Conservation (phyloP, 2,888 invertebrate genomes). For the Aphidoletes aphidimyza region DNA sequence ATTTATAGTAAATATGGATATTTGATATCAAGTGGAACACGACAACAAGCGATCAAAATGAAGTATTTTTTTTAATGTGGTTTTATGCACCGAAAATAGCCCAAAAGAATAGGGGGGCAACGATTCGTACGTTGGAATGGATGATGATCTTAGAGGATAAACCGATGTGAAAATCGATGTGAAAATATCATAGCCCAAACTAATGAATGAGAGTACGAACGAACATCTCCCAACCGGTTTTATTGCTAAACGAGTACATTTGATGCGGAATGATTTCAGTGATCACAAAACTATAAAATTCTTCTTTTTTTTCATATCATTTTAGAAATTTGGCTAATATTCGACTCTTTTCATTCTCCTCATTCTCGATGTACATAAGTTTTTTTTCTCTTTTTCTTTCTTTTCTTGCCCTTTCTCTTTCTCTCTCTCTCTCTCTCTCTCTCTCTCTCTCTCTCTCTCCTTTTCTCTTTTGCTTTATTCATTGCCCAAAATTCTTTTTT, state of each 20-base stretch:
- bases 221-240: background rate
- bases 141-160: too few species aligned
- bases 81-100: too few species aligned
- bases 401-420: background rate
- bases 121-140: too few species aligned
- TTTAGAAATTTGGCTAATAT: constrained; percentile 39
- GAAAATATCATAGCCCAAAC: background rate
- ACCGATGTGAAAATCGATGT: background rate
- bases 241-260: background rate
- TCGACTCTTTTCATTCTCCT: background rate
- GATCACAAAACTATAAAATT: background rate
- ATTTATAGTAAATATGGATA: too few species aligned
- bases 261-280: constrained; percentile 2
- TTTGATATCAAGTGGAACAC: too few species aligned
- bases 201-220: background rate
- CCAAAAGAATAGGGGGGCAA: too few species aligned
- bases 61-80: too few species aligned
- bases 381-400: background rate
- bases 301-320: background rate
- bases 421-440: background rate
- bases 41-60: too few species aligned
- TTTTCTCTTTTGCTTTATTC: background rate
- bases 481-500: background rate
- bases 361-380: too few species aligned
- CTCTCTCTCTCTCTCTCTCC: background rate